Evolutionary conservation across 64 coral and sea anemone genomes (phyloP), one percentile per base, ranked within the genome.

Genomic region (Dendronephthya gigantea): DNA sequence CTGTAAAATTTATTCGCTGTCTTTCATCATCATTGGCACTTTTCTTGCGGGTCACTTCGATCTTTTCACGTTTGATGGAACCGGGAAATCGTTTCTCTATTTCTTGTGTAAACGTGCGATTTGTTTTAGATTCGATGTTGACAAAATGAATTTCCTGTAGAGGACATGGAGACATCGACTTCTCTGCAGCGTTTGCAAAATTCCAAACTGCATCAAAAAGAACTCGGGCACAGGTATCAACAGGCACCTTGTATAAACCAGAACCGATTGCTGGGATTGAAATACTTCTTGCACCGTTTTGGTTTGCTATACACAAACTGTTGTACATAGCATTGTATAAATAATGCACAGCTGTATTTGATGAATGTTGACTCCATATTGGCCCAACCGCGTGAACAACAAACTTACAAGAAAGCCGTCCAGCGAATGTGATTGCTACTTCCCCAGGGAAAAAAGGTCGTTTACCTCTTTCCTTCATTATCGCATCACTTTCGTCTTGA

Each of bases 201-300:
- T 13, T 23, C 36, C 58, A 23, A 86, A 90, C 55, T 16, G 86
- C 89, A 0, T 40, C 16, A 32, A 94, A 88, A 70, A 94, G 82
- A 33, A 72, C 48, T 70, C 23, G n/a, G 23, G 92, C 92, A 23
- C 92, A 88, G 9, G 91, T 27, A 0, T 50, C 19, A 39, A 86
- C 85, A 0, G 92, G 92, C 49, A 94, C 84, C 17, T 86, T 86
- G 40, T 62, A 88, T 36, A 72, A 41, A 13, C 88, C 92, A 40
- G 89, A 85, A 55, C 92, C 88, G 4, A 94, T 94, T 2, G 89
- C 89, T 12, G 92, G 86, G 27, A 94, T 40, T 1, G 89, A 32
- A 17, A 84, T 50, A 37, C 82, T 89, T 6, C 12, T 6, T 1
- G 83, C 40, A 16, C 22, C 39, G 28, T 11, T 29, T 7, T 72